Conservation (phyloP, 2,888 invertebrate genomes). For the Latrodectus elegans region DNA sequence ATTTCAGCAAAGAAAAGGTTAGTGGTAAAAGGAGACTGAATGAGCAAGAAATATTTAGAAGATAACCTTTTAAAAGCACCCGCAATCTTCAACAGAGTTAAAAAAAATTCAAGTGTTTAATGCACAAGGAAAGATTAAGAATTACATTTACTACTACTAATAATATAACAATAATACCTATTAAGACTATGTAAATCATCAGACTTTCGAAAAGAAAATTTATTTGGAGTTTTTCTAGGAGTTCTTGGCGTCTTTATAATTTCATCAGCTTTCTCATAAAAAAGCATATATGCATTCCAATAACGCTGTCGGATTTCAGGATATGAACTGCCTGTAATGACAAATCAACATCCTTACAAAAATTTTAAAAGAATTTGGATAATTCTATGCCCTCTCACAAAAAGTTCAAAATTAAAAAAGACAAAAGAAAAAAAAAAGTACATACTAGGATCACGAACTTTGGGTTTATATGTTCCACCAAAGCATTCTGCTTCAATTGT, state of each 20-base stretch:
- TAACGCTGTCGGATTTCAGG: constrained; percentile 77
- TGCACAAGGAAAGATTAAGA: no score
- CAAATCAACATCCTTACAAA: background rate
- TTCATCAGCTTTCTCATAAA: constrained; percentile 76
- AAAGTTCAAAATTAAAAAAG: background rate
- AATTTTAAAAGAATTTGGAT: background rate
- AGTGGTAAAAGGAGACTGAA: no score
- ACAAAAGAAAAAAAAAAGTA: constrained; percentile 5
- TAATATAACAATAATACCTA: constrained; percentile 14
- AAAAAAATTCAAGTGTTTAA: no score
- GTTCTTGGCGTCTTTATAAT: constrained; percentile 72
- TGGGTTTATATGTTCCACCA: constrained; percentile 77
- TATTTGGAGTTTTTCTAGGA: constrained; percentile 71
- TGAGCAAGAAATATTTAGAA: no score
- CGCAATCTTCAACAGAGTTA: no score
- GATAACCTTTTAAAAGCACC: no score
- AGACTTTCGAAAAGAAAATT: constrained; percentile 65
- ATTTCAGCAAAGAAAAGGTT: no score
- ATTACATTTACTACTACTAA: no score
- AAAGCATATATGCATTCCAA: constrained; percentile 78
- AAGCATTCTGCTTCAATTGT: constrained; percentile 77
- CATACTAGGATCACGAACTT: constrained; percentile 75
- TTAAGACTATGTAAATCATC: constrained; percentile 50
- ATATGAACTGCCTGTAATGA: constrained; percentile 72
- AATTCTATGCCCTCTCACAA: background rate